These are phyloP conservation scores for Chydorus sphaericus DNA, from an alignment of 2,888 invertebrate genomes.

Conservation along the genomic window DNA sequence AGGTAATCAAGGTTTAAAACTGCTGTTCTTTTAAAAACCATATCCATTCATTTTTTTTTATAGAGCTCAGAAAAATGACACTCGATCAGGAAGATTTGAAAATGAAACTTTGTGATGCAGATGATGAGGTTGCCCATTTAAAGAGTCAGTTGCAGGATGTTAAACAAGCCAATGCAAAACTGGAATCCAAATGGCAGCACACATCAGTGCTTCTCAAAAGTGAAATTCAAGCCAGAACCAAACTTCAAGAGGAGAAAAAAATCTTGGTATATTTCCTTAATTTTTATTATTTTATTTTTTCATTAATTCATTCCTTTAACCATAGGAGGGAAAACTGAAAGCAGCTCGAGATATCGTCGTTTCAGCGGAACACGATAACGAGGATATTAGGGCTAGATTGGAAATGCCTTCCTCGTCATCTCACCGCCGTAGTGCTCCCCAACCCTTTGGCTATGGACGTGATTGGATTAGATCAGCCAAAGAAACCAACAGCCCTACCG, in stretches of 20 bases:
- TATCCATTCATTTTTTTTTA: conserved; percentile 14
- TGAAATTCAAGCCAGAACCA: conserved; percentile 53
- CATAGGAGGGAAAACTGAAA: conserved; percentile 53
- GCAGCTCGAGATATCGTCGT: conserved; percentile 57
- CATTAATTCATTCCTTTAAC: conserved; percentile 7
- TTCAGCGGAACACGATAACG: conserved; percentile 54
- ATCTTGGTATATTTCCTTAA: conserved; percentile 39
- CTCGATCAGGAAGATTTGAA: conserved; percentile 56
- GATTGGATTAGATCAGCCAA: not conserved
- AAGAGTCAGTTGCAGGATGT: conserved; percentile 53
- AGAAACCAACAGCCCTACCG: not conserved
- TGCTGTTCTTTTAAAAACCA: not conserved
- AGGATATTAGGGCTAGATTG: conserved; percentile 65
- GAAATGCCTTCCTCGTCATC: conserved; percentile 53
- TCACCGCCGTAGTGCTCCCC: conserved; percentile 19
- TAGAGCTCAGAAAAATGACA: conserved; percentile 59
- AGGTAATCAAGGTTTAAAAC: not conserved
- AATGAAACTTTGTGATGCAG: conserved; percentile 49
- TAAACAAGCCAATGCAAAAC: conserved; percentile 51
- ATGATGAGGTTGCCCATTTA: conserved; percentile 54
- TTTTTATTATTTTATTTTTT: conserved; percentile 14
- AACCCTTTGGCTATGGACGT: not conserved
- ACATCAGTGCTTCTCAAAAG: conserved; percentile 64
- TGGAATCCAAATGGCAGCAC: conserved; percentile 65
- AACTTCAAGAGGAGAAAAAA: conserved; percentile 54